phyloP scores from a whole-genome alignment of 92 coral and sea anemone species.

The Palythoa caribaeorum region DNA sequence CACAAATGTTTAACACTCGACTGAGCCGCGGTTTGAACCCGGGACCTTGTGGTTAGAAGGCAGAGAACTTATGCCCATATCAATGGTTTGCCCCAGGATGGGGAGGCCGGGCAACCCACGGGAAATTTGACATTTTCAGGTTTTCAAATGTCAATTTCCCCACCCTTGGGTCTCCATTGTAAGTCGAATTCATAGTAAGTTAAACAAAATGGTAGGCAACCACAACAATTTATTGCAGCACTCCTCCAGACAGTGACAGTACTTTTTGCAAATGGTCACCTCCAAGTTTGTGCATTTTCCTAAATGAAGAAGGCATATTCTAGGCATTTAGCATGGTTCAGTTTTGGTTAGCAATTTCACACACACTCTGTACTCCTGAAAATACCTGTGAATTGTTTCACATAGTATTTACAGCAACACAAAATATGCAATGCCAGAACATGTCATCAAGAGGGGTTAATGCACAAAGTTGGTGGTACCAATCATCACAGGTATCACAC shows the following conservation, averaged over 20 bases:
- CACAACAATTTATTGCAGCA: slow-evolving; percentile 45
- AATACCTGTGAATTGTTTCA: not conserved
- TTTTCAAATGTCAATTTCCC: slow-evolving; percentile 14
- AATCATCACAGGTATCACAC: slow-evolving; percentile 63
- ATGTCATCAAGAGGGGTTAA: slow-evolving; percentile 56
- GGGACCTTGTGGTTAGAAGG: too few species aligned
- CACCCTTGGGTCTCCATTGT: slow-evolving; percentile 33
- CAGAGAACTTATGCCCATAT: not conserved
- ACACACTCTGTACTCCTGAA: not conserved
- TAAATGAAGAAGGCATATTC: slow-evolving; percentile 10
- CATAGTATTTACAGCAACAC: slow-evolving; percentile 14
- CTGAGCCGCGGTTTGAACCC: too few species aligned
- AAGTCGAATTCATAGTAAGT: slow-evolving; percentile 18
- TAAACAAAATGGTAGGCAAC: slow-evolving; percentile 28
- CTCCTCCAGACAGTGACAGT: slow-evolving; percentile 41
- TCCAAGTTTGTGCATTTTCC: slow-evolving; percentile 39
- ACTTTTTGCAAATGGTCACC: slow-evolving; percentile 20
- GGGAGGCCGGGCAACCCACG: not conserved
- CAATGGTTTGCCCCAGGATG: slow-evolving; percentile 11
- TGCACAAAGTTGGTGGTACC: slow-evolving; percentile 65
- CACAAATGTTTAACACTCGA: too few species aligned
- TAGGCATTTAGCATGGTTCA: slow-evolving; percentile 17
- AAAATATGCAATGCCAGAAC: slow-evolving; percentile 7
- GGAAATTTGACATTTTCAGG: slow-evolving; percentile 21
- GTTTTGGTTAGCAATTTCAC: not conserved